phyloP scores from a whole-genome alignment of 1,140 invertebrate genomes.

The Plutomurus gul region DNA sequence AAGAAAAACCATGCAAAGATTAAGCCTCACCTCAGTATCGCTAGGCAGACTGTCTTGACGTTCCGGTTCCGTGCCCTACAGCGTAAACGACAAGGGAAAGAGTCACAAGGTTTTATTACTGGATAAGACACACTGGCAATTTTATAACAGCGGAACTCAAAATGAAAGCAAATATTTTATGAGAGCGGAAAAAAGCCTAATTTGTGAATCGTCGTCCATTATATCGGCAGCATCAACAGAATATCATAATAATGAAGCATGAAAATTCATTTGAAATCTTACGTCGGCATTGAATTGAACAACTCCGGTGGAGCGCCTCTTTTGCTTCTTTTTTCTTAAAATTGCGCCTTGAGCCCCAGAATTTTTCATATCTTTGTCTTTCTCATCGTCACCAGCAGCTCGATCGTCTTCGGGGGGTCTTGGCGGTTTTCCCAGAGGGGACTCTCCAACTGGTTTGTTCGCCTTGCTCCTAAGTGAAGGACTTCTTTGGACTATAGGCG shows the following conservation, averaged over 20 bases:
- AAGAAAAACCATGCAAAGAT: constrained; percentile 5
- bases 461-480: constrained; percentile 35
- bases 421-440: constrained; percentile 43
- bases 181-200: not conserved
- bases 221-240: not conserved
- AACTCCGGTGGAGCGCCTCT: constrained; percentile 58
- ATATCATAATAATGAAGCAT: not conserved
- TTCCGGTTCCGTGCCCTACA: constrained; percentile 45
- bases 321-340: constrained; percentile 57
- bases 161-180: not conserved
- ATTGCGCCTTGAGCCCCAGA: constrained; percentile 54
- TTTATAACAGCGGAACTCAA: not conserved
- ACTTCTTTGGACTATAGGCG: constrained; percentile 35
- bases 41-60: constrained; percentile 38
- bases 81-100: constrained; percentile 16
- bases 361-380: constrained; percentile 54
- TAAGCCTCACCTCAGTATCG: constrained; percentile 52
- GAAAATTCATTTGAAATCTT: too few relatives aligned
- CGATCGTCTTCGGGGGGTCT: constrained; percentile 42
- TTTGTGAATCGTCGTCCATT: not conserved
- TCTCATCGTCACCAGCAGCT: constrained; percentile 50
- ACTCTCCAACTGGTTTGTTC: not conserved
- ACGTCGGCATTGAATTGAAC: constrained; percentile 50
- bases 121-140: not conserved
- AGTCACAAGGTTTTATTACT: constrained; percentile 14